phyloP scores from a whole-genome alignment of 2,888 invertebrate genomes.

The Chrysomela aeneicollis region DNA sequence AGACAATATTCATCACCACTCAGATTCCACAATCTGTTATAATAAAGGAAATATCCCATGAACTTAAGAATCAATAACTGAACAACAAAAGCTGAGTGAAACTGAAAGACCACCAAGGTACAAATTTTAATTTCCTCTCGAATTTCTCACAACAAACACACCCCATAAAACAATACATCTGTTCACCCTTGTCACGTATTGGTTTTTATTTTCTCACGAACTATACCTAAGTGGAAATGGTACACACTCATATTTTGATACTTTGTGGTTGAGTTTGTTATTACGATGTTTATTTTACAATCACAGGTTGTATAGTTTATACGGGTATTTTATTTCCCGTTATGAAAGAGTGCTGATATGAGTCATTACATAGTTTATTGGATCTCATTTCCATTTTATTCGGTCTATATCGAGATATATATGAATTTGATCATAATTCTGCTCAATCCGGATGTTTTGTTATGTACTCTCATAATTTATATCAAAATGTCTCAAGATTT shows the following conservation, averaged over 20 bases:
- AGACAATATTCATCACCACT: too few relatives aligned
- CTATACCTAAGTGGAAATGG: background rate
- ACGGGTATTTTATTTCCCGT: background rate
- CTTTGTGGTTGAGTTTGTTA: slow-evolving; percentile 2
- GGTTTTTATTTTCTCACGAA: background rate
- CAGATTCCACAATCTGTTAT: too few relatives aligned
- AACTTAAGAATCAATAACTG: background rate
- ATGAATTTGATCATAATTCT: background rate
- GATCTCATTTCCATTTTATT: background rate
- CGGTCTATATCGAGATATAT: too few relatives aligned
- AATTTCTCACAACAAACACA: slow-evolving; percentile 4
- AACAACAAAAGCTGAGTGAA: background rate
- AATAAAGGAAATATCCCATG: background rate
- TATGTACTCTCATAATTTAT: too few relatives aligned
- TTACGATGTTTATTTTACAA: background rate
- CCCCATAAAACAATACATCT: background rate
- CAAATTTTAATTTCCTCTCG: background rate
- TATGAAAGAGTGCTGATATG: background rate
- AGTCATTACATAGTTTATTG: background rate
- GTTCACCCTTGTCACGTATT: slow-evolving; percentile 3
- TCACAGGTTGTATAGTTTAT: background rate
- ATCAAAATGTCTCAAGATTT: too few relatives aligned
- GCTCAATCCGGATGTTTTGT: background rate
- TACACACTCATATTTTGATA: background rate
- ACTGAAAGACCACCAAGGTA: background rate